phyloP scores from a whole-genome alignment of 2,888 invertebrate species.

The Zelleria hepariella region DNA sequence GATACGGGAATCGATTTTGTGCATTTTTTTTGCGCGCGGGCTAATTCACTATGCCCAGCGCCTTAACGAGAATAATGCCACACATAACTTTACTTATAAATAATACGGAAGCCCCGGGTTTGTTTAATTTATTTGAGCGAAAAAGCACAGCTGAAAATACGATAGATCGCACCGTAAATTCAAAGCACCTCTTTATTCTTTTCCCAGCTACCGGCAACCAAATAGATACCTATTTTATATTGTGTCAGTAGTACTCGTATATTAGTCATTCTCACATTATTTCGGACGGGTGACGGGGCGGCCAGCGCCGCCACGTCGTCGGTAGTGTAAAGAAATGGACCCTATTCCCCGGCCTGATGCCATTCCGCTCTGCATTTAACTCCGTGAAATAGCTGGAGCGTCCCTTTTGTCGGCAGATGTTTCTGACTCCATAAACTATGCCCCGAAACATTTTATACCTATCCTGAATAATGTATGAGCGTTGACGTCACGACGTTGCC shows the following conservation, averaged over 20 bases:
- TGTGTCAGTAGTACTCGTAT: neutral
- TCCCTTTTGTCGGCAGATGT: slow-evolving; percentile 1
- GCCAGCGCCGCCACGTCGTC: too few species aligned
- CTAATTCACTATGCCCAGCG: too few species aligned
- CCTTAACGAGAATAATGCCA: too few species aligned
- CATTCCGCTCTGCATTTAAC: neutral
- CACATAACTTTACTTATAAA: too few species aligned
- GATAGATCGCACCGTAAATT: neutral
- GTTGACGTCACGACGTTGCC: slow-evolving; percentile 2
- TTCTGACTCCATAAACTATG: neutral
- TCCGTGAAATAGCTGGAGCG: neutral
- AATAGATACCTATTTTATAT: neutral
- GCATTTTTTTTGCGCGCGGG: too few species aligned
- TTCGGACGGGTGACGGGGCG: neutral
- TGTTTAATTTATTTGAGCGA: neutral
- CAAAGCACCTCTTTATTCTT: neutral
- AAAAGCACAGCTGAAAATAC: neutral
- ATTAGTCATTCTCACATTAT: neutral
- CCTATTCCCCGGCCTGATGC: neutral
- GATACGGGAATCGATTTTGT: too few species aligned
- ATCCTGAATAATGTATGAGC: slow-evolving; percentile 8
- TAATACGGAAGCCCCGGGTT: neutral
- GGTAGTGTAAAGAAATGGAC: neutral
- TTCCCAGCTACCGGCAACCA: neutral
- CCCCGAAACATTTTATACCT: slow-evolving; percentile 7